Evolutionary conservation across 2,113 vertebrate genomes (phyloP).

Genomic region (Phoenicopterus ruber): DNA sequence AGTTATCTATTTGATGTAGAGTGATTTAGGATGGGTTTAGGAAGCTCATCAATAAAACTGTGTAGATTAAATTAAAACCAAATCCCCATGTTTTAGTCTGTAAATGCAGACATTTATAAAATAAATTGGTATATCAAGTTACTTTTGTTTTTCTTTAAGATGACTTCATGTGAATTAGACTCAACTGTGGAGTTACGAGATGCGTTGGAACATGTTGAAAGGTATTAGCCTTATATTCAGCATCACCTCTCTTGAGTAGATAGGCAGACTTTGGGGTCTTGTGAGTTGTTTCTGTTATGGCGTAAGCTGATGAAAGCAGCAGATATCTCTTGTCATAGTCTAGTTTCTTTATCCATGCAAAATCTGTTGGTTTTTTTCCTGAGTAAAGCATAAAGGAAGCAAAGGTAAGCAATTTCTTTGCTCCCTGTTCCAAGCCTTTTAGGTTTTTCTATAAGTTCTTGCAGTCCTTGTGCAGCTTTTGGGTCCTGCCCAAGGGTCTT

Average conservation of each 20-base stretch:
- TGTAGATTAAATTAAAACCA: slow-evolving; percentile 4
- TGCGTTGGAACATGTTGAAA: background rate
- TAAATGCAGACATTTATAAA: background rate
- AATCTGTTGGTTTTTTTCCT: background rate
- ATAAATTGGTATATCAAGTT: background rate
- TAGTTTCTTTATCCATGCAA: background rate
- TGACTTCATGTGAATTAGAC: slow-evolving; percentile 17
- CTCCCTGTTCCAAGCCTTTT: background rate
- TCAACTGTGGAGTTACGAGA: background rate
- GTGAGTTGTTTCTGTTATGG: background rate
- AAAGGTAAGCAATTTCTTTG: background rate
- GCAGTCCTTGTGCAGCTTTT: background rate
- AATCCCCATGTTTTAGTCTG: background rate
- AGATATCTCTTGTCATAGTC: background rate
- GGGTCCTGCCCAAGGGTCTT: background rate
- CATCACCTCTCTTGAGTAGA: background rate
- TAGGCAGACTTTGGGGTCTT: background rate
- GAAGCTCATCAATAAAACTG: background rate
- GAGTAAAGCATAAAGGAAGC: background rate
- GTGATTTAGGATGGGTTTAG: background rate
- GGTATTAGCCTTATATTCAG: background rate
- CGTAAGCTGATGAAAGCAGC: background rate
- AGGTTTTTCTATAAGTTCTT: background rate
- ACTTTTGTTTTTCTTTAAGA: slow-evolving; percentile 42
- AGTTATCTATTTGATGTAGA: background rate